Evolutionary conservation across 1,140 invertebrate genomes (phyloP), one percentile per base, ranked within the genome.

Genomic region (Drosophila azteca): DNA sequence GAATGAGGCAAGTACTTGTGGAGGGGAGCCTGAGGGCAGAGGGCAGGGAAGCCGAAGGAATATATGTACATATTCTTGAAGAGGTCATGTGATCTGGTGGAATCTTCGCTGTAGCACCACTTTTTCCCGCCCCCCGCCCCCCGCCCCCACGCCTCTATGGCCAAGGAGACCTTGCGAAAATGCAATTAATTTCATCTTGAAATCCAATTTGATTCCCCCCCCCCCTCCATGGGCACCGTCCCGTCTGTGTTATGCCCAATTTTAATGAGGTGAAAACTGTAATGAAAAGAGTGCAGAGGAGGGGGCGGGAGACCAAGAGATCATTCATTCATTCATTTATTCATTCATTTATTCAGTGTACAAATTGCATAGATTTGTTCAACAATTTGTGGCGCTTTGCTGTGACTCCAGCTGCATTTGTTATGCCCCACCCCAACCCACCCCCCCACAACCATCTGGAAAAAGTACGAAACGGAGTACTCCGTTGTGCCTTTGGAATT

Each of bases 341-440:
- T 31, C 41, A 57, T 29, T 24, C 26, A 35, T 46, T 43, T 31
- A 7, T 31, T 31, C 35, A 39, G 11, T n/a, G 20, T 57, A 45
- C 8, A 69, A 61, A 72, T 63, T 62, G 68, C 51, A 75, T 66
- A 58, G 60, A 66, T 75, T 74, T 75, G 70, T 43, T 54, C 57
- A 52, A 59, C 69, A 72, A 62, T 31, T 71, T 61, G 29, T 48
- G 29, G 43, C 39, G 35, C 35, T 39, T 29, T 20, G 2, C 22
- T 58, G 29, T 48, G 29, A 35, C 39, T 59, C 17, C 17, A 20
- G n/a, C n/a, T 51, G 50, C 51, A 53, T 54, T 24, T 45, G 66
- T 29, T 17, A 15, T 50, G 51, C 15, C 9, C 31, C 48, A 17
- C 3, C 29, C 26, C 41, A 20, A 20, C 17, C 24, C 24, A 3